Conservation (phyloP, 2,888 invertebrate species). For the Hydriomena furcata region DNA sequence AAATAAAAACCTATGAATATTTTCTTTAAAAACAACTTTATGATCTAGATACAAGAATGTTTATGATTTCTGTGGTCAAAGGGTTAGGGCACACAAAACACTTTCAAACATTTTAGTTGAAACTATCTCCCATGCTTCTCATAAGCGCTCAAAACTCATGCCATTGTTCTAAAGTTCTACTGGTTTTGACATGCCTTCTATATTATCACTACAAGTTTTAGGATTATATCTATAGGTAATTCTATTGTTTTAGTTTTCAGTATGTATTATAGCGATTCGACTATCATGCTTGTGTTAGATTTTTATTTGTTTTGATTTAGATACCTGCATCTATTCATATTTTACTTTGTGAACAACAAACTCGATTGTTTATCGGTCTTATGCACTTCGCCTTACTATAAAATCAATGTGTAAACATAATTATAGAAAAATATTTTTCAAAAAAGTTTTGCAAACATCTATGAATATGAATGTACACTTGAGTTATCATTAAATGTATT, state of each 20-base stretch:
- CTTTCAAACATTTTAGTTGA: conserved; percentile 12
- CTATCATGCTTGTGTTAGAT: conserved; percentile 38
- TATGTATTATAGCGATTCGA: conserved; percentile 31
- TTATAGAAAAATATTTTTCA: background rate
- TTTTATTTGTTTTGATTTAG: conserved; percentile 29
- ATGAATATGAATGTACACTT: too few relatives aligned
- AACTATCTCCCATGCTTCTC: conserved; percentile 49
- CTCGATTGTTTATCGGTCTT: too few relatives aligned
- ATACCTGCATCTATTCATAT: conserved; percentile 9
- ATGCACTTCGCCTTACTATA: conserved; percentile 2
- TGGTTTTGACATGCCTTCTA: conserved; percentile 52
- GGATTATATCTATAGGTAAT: conserved; percentile 9
- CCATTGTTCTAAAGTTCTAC: conserved; percentile 52
- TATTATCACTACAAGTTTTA: conserved; percentile 37
- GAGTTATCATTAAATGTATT: too few relatives aligned
- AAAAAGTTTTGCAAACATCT: background rate
- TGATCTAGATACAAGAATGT: conserved; percentile 1
- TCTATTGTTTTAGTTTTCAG: conserved; percentile 15
- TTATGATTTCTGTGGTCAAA: conserved; percentile 1
- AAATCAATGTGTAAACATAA: conserved; percentile 14
- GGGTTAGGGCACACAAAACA: conserved; percentile 15
- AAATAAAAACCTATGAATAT: background rate
- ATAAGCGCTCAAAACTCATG: conserved; percentile 57
- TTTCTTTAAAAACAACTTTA: too few relatives aligned
- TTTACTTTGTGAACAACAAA: too few relatives aligned